These are phyloP conservation scores for Pimpla rufipes DNA, from an alignment of 2,888 invertebrate species.

Conservation along the genomic window DNA sequence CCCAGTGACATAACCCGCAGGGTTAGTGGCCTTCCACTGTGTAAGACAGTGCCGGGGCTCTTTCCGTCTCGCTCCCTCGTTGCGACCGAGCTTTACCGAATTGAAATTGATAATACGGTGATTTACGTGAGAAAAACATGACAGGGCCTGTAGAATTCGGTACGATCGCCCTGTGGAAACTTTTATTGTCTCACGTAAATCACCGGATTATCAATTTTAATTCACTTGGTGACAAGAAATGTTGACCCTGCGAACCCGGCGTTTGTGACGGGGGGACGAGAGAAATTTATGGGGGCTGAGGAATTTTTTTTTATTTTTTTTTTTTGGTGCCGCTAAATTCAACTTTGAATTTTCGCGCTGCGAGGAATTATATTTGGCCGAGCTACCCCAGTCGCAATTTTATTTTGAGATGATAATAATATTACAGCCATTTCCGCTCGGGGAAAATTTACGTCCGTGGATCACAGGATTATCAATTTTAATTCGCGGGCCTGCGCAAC, in stretches of 20 bases:
- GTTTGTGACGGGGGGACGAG: neutral
- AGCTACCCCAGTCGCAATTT: no score
- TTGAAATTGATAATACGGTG: slow-evolving; percentile 51
- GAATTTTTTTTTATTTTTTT: no score
- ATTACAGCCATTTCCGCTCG: no score
- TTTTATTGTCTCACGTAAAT: slow-evolving; percentile 52
- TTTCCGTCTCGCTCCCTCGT: neutral
- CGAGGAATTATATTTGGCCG: no score
- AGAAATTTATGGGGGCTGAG: neutral
- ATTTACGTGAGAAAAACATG: slow-evolving; percentile 48
- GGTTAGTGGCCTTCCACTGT: slow-evolving; percentile 79
- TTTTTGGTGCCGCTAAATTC: no score
- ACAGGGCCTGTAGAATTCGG: neutral
- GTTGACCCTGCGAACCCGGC: neutral
- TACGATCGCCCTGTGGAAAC: slow-evolving; percentile 1
- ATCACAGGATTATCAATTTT: slow-evolving; percentile 51
- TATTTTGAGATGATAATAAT: no score
- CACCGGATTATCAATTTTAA: slow-evolving; percentile 50
- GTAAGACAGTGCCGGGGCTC: slow-evolving; percentile 10
- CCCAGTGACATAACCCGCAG: slow-evolving; percentile 80
- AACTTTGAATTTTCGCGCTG: no score
- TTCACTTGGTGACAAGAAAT: no score
- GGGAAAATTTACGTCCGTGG: no score
- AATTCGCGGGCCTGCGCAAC: slow-evolving; percentile 17
- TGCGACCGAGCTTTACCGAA: slow-evolving; percentile 12